Conservation (phyloP, 2,888 invertebrate genomes). For the Dione juno region DNA sequence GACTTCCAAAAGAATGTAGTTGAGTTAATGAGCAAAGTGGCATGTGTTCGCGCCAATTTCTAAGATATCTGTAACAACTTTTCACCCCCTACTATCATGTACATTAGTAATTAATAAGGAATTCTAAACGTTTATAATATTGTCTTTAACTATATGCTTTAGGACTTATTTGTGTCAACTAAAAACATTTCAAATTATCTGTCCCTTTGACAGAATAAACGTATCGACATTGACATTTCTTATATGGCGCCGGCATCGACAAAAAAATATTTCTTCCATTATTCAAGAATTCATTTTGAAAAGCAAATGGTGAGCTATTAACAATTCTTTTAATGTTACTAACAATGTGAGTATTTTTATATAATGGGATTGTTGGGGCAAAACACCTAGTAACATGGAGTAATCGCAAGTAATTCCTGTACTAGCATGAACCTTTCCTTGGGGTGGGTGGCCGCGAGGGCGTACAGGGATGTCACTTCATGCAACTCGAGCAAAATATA, state of each 20-base stretch:
- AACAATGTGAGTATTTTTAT: slow-evolving; percentile 43
- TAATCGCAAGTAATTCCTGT: slow-evolving; percentile 54
- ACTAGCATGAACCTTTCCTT: slow-evolving; percentile 41
- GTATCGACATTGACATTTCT: slow-evolving; percentile 30
- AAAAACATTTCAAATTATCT: not conserved
- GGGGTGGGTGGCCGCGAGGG: slow-evolving; percentile 38
- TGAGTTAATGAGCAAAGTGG: not conserved
- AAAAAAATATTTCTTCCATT: slow-evolving; percentile 44
- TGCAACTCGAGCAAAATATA: not conserved
- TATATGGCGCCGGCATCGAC: slow-evolving; percentile 37
- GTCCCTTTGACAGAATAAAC: not conserved
- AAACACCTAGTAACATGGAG: slow-evolving; percentile 54
- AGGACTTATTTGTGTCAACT: not conserved
- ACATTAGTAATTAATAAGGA: not conserved
- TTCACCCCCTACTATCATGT: not conserved
- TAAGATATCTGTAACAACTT: not conserved
- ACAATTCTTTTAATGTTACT: slow-evolving; percentile 36
- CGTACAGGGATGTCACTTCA: slow-evolving; percentile 39
- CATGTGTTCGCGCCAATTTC: not conserved
- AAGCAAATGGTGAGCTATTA: slow-evolving; percentile 46
- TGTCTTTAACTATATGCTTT: not conserved
- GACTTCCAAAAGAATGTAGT: not conserved
- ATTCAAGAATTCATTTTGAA: slow-evolving; percentile 47
- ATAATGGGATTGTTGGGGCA: slow-evolving; percentile 53
- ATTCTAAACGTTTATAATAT: not conserved